Evolutionary conservation across 2,797 vertebrate genomes (phyloP).

Genomic region (Sebastes hubbsi): DNA sequence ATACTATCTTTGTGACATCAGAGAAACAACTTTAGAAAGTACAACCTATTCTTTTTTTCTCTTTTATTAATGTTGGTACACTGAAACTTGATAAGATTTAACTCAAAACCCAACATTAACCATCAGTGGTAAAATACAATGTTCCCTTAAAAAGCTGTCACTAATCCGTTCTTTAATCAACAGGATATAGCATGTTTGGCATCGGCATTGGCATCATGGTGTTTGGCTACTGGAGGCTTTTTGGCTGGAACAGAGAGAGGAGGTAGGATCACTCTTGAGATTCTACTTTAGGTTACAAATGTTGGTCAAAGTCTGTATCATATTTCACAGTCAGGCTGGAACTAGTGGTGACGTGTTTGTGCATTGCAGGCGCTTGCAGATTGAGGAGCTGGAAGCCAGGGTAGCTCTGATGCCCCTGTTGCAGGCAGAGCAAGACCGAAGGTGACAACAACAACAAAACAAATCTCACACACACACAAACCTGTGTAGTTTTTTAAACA

Average conservation of each 20-base stretch:
- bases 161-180: not conserved
- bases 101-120: not conserved
- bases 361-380: constrained; percentile 84
- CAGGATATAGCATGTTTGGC: constrained; percentile 90
- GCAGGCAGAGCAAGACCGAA: constrained; percentile 85
- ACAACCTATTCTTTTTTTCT: not conserved
- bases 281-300: not conserved
- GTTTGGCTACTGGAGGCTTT: constrained; percentile 87
- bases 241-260: constrained; percentile 90
- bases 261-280: constrained; percentile 70
- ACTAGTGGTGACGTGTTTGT: not conserved
- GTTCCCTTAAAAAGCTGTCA: not conserved
- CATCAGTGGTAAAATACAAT: not conserved
- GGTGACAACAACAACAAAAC: constrained; percentile 49
- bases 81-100: not conserved
- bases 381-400: constrained; percentile 91
- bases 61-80: not conserved
- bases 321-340: not conserved
- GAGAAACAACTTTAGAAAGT: not conserved
- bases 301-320: not conserved
- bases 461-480: too few relatives aligned
- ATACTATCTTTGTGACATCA: not conserved
- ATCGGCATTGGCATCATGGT: constrained; percentile 84
- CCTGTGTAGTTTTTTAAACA: not conserved
- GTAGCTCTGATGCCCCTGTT: constrained; percentile 89